These are phyloP conservation scores for Andrena flavipes DNA, from an alignment of 2,888 invertebrate species.

Conservation along the genomic window DNA sequence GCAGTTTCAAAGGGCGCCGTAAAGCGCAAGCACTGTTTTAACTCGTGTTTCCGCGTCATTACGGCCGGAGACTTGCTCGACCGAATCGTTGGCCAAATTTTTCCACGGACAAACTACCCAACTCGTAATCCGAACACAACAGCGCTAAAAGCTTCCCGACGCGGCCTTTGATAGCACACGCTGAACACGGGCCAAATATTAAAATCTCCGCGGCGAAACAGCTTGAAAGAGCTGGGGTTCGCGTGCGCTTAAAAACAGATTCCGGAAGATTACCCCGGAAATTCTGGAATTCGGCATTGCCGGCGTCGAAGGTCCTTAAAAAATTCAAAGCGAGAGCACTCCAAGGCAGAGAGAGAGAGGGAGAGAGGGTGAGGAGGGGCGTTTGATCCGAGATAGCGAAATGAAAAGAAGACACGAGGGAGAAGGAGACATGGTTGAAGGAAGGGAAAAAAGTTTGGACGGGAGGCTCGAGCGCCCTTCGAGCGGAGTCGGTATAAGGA, in stretches of 20 bases:
- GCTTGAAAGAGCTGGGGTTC: conserved; percentile 15
- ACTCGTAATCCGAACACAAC: conserved; percentile 45
- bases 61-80: not conserved
- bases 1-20: not conserved
- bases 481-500: conserved; percentile 34
- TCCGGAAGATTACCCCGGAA: conserved; percentile 39
- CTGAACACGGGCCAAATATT: conserved; percentile 57
- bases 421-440: not conserved
- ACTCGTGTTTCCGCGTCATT: conserved; percentile 37
- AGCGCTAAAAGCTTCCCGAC: conserved; percentile 32
- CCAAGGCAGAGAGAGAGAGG: not conserved
- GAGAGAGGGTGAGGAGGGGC: not conserved
- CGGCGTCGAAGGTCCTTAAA: conserved; percentile 11
- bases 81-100: conserved; percentile 46
- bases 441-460: conserved; percentile 16
- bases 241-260: conserved; percentile 12
- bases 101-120: conserved; percentile 36
- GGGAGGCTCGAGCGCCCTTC: conserved; percentile 23
- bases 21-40: conserved; percentile 11
- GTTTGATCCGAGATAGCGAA: conserved; percentile 48
- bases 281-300: conserved; percentile 11
- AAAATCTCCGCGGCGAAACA: conserved; percentile 36
- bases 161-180: conserved; percentile 21
- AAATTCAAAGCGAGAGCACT: conserved; percentile 28
- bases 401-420: conserved; percentile 29